Percentiles rank a stretch among this genome's conserved stretches.
These are phyloP conservation scores for Hemicordylus capensis DNA, from an alignment of 2,113 vertebrate genomes.

Conservation along the genomic window DNA sequence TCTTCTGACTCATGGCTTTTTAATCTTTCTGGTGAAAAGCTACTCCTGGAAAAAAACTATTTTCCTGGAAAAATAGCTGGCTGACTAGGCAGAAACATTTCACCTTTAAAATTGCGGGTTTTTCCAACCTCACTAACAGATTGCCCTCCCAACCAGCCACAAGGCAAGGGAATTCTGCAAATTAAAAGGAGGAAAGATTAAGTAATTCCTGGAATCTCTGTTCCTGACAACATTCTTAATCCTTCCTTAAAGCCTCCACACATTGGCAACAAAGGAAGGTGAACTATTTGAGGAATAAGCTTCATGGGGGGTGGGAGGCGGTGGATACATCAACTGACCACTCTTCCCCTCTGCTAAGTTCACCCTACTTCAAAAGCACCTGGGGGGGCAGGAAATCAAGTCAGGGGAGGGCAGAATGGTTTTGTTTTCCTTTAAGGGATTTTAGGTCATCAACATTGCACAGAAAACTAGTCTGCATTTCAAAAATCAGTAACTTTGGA, in stretches of 20 bases:
- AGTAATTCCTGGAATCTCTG: constrained; percentile 50
- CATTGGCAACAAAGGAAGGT: constrained; percentile 31
- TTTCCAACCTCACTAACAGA: not conserved
- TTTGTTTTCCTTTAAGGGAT: too few relatives aligned
- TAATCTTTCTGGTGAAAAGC: not conserved
- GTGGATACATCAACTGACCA: too few relatives aligned
- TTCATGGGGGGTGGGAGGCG: too few relatives aligned
- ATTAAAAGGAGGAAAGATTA: not conserved
- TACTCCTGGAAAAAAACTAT: too few relatives aligned
- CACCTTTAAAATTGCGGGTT: too few relatives aligned
- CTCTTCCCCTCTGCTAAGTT: too few relatives aligned
- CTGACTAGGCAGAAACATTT: too few relatives aligned
- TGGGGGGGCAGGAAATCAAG: too few relatives aligned
- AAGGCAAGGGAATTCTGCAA: not conserved
- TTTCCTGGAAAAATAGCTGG: not conserved
- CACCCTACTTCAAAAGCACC: not conserved
- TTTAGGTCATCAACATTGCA: too few relatives aligned
- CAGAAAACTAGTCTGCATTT: not conserved
- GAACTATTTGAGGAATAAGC: constrained; percentile 7
- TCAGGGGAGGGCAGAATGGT: too few relatives aligned
- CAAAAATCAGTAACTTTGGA: not conserved
- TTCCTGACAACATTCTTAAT: constrained; percentile 31
- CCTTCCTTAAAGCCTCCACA: constrained; percentile 23
- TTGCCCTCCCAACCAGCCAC: not conserved
- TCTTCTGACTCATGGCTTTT: not conserved